A percentile compares a stretch with the other conserved stretches of the same genome.
Evolutionary conservation across 2,888 invertebrate genomes (phyloP).

Genomic region (Drosophila vallismaia): DNA sequence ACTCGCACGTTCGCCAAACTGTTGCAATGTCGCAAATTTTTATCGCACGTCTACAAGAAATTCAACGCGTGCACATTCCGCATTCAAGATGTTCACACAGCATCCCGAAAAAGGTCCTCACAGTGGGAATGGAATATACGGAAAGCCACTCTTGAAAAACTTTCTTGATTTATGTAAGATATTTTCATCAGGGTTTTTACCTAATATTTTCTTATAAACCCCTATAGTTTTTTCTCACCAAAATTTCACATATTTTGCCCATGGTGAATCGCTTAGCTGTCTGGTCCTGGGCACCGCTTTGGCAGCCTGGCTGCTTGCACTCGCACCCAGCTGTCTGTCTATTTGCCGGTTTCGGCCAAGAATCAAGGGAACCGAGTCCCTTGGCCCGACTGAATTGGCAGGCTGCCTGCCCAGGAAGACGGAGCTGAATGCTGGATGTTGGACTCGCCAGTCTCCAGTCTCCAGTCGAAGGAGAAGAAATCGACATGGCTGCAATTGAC

Average conservation of each 20-base stretch:
- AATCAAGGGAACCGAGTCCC: slow-evolving; percentile 33
- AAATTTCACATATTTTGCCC: neutral
- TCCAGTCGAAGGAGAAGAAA: slow-evolving; percentile 31
- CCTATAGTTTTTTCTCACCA: no score
- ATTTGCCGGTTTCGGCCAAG: slow-evolving; percentile 48
- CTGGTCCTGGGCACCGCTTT: slow-evolving; percentile 25
- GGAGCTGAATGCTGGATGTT: slow-evolving; percentile 17
- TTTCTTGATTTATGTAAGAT: no score
- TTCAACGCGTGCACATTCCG: slow-evolving; percentile 81
- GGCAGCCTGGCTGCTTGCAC: slow-evolving; percentile 49
- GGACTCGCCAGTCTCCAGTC: neutral
- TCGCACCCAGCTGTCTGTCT: slow-evolving; percentile 72
- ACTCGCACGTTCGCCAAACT: slow-evolving; percentile 72
- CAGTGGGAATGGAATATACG: neutral
- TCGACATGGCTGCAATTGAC: slow-evolving; percentile 68
- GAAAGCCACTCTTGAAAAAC: neutral
- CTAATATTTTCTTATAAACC: no score
- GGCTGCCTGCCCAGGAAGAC: slow-evolving; percentile 31
- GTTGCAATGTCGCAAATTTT: slow-evolving; percentile 83
- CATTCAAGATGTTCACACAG: slow-evolving; percentile 63
- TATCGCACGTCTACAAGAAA: slow-evolving; percentile 82
- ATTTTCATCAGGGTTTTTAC: no score
- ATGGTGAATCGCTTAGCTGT: slow-evolving; percentile 32
- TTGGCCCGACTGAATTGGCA: no score
- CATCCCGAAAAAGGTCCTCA: slow-evolving; percentile 49